Conservation (phyloP, 1,140 invertebrate genomes). For the Macrobrachium rosenbergii region DNA sequence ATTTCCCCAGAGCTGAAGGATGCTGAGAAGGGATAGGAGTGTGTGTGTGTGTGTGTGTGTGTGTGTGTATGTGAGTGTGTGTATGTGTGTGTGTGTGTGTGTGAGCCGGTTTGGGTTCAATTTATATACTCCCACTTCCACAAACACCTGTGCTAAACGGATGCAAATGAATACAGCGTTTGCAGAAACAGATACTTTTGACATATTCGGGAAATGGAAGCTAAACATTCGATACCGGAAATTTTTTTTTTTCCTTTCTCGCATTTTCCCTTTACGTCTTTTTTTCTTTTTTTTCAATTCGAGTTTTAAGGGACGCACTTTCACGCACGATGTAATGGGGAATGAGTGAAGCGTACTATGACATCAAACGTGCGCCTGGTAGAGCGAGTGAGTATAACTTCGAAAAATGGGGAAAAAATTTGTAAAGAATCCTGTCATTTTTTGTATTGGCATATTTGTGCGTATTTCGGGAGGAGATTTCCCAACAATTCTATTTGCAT, state of each 20-base stretch:
- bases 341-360: no score
- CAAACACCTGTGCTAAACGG: conserved; percentile 21
- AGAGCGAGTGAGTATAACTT: no score
- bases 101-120: not conserved
- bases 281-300: not conserved
- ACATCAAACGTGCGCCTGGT: no score
- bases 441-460: no score
- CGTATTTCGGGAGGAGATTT: no score
- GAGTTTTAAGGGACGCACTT: not conserved
- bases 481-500: no score
- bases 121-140: conserved; percentile 31
- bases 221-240: not conserved
- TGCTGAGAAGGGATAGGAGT: not conserved
- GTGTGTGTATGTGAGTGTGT: not conserved
- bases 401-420: no score
- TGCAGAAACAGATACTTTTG: conserved; percentile 22
- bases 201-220: conserved; percentile 18
- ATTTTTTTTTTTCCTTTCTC: not conserved
- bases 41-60: conserved; percentile 1
- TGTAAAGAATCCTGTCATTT: no score
- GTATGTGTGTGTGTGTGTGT: conserved; percentile 1
- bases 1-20: not conserved
- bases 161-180: conserved; percentile 21
- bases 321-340: no score
- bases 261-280: not conserved